Percentiles rank a stretch among this genome's conserved stretches.
Evolutionary conservation across 2,888 invertebrate genomes (phyloP).

Genomic region (Trichacis sp.): DNA sequence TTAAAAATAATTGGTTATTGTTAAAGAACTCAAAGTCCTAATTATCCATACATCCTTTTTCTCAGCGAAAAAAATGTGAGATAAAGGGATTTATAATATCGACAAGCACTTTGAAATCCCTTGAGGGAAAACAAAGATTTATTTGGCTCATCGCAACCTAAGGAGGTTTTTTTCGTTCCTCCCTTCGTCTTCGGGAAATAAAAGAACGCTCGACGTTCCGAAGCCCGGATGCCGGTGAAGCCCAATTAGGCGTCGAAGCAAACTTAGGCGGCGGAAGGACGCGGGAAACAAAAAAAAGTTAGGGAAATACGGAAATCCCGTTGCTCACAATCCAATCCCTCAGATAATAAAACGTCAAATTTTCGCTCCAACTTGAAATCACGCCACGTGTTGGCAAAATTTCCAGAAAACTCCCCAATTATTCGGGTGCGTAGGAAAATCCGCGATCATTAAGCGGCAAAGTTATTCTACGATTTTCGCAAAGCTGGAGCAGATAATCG

Average conservation of each 20-base stretch:
- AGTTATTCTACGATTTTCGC: background rate
- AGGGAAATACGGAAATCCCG: conserved; percentile 38
- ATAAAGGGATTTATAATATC: conserved; percentile 31
- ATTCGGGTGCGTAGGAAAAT: conserved; percentile 15
- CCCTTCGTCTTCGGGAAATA: conserved; percentile 27
- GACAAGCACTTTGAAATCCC: conserved; percentile 30
- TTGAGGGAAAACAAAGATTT: conserved; percentile 32
- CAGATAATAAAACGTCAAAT: conserved; percentile 36
- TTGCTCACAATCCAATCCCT: conserved; percentile 28
- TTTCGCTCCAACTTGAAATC: conserved; percentile 19
- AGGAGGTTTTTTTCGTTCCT: conserved; percentile 27
- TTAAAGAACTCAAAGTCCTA: too few relatives aligned
- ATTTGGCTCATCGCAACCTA: conserved; percentile 33
- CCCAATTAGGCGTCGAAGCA: conserved; percentile 40
- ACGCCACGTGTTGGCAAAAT: conserved; percentile 14
- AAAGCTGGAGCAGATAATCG: background rate
- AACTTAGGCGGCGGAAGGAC: conserved; percentile 28
- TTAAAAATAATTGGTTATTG: too few relatives aligned
- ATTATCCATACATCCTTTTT: too few relatives aligned
- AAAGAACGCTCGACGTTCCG: conserved; percentile 42
- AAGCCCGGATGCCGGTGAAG: conserved; percentile 36
- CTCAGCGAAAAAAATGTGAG: conserved; percentile 15
- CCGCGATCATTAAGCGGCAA: conserved; percentile 17
- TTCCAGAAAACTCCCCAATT: conserved; percentile 13
- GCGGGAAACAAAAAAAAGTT: conserved; percentile 29